Evolutionary conservation across 2,113 vertebrate species (phyloP).

Genomic region (Callithrix jacchus): DNA sequence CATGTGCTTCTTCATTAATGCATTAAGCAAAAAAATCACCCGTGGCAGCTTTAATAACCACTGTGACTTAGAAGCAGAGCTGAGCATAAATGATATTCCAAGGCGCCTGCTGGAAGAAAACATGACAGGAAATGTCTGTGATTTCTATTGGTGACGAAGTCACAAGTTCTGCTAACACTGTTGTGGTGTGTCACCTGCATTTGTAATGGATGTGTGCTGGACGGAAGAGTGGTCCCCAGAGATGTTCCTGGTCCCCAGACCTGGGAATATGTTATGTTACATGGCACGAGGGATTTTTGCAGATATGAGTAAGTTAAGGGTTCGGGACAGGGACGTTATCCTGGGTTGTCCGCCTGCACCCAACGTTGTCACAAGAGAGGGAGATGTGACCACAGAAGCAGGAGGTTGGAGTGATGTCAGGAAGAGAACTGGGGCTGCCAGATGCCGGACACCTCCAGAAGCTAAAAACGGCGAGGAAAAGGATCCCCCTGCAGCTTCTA

Average conservation of each 20-base stretch:
- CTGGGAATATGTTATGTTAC: not conserved
- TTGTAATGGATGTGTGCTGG: not conserved
- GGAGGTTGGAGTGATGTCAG: not conserved
- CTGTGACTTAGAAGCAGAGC: not conserved
- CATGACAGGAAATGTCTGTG: not conserved
- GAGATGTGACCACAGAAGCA: not conserved
- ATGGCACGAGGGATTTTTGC: not conserved
- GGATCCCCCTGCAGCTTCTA: not conserved
- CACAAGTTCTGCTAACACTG: not conserved
- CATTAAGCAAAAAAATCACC: not conserved
- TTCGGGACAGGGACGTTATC: not conserved
- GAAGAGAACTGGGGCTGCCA: rapidly evolving
- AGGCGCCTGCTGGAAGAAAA: not conserved
- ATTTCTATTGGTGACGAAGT: not conserved
- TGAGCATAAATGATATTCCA: not conserved
- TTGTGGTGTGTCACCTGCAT: not conserved
- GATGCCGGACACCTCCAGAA: not conserved
- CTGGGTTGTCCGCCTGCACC: not conserved
- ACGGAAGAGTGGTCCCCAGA: not conserved
- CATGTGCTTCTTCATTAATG: not conserved
- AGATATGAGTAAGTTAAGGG: not conserved
- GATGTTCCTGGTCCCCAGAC: not conserved
- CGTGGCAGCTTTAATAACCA: not conserved
- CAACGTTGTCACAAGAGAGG: not conserved
- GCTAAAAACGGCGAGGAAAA: not conserved